Evolutionary conservation across 1,140 invertebrate species (phyloP).

Genomic region (Paralvinella palmiformis): DNA sequence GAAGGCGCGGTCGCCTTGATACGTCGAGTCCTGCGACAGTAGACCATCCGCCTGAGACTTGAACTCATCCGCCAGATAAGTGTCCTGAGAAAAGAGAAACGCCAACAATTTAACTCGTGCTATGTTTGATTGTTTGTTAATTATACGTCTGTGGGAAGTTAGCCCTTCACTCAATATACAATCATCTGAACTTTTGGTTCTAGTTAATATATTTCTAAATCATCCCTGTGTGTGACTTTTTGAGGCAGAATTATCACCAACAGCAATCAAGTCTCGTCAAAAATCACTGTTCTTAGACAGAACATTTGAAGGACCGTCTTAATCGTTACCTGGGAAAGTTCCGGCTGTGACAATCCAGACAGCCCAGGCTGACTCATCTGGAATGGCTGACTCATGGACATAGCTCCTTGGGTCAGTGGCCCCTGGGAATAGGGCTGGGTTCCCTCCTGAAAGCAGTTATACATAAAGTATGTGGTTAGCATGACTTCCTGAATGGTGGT

Average conservation of each 20-base stretch:
- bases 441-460: background rate
- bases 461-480: too few relatives aligned
- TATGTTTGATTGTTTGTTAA: too few relatives aligned
- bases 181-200: too few relatives aligned
- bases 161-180: too few relatives aligned
- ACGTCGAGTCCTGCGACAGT: constrained; percentile 89
- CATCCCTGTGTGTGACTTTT: too few relatives aligned
- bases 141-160: too few relatives aligned
- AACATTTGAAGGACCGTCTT: background rate
- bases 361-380: constrained; percentile 51
- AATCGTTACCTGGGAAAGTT: constrained; percentile 52
- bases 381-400: constrained; percentile 53
- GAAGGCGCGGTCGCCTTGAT: constrained; percentile 71
- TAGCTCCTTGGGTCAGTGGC: constrained; percentile 51
- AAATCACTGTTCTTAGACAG: background rate
- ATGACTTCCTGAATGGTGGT: too few relatives aligned
- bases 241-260: too few relatives aligned
- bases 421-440: constrained; percentile 53
- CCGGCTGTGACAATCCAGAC: constrained; percentile 52
- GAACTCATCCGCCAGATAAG: constrained; percentile 75
- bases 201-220: too few relatives aligned
- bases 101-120: constrained; percentile 17
- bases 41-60: constrained; percentile 91
- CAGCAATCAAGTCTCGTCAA: too few relatives aligned
- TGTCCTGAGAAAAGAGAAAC: too few relatives aligned